These are phyloP conservation scores for Butorides virescens DNA, from an alignment of 2,113 vertebrate genomes.

Conservation along the genomic window DNA sequence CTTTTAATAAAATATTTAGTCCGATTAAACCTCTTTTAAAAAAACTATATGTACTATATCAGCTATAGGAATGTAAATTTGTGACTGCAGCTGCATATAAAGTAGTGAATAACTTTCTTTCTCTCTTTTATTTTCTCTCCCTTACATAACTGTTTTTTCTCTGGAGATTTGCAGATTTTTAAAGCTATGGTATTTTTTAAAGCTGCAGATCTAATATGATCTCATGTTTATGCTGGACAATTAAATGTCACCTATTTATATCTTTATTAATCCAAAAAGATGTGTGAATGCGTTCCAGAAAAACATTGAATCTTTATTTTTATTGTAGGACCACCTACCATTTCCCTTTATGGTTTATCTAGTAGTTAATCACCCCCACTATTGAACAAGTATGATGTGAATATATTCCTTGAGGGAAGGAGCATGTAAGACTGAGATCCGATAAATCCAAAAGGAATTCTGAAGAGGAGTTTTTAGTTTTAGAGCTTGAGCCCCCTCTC, in stretches of 20 bases:
- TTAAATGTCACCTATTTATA: neutral
- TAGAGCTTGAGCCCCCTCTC: rapidly evolving
- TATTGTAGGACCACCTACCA: neutral
- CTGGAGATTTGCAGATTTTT: neutral
- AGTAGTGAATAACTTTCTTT: neutral
- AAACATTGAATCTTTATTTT: neutral
- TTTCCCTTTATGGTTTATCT: neutral
- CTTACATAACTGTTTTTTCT: neutral
- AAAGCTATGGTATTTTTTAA: neutral
- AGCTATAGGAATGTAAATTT: neutral
- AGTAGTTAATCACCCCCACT: neutral
- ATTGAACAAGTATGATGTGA: neutral
- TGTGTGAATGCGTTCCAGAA: neutral
- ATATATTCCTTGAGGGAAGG: neutral
- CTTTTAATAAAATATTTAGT: neutral
- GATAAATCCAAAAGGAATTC: neutral
- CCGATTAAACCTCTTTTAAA: neutral
- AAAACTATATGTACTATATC: neutral
- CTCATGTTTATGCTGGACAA: neutral
- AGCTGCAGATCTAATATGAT: neutral
- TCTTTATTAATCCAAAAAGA: neutral
- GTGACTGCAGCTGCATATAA: neutral
- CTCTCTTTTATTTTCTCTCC: neutral
- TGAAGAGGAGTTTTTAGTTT: neutral
- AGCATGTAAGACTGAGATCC: neutral